Conservation (phyloP, 1,140 invertebrate species). For the Ostrea edulis region DNA sequence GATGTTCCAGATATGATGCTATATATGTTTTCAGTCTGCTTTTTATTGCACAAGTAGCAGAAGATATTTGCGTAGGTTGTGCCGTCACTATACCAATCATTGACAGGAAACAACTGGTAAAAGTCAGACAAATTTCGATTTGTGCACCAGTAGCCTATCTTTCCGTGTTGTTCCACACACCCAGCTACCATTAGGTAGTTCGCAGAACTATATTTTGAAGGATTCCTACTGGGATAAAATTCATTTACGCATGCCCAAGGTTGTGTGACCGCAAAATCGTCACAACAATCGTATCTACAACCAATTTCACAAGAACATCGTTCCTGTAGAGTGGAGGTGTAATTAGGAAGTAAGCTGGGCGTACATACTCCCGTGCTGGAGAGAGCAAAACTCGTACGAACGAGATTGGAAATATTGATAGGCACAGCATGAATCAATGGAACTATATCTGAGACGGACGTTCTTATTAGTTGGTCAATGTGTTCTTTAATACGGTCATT, state of each 20-base stretch:
- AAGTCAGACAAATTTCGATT: not conserved
- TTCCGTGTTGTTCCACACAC: not conserved
- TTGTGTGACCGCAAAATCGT: slow-evolving; percentile 1
- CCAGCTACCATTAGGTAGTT: not conserved
- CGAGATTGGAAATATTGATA: not conserved
- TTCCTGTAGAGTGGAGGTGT: not conserved
- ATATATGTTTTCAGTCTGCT: not conserved
- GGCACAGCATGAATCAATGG: not conserved
- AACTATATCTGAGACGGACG: not conserved
- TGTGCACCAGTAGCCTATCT: not conserved
- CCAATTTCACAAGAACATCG: not conserved
- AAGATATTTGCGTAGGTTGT: not conserved
- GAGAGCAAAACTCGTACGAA: not conserved
- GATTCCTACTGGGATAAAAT: no score
- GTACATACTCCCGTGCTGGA: not conserved
- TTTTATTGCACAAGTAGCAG: slow-evolving; percentile 23
- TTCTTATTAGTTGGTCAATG: not conserved
- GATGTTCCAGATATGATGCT: not conserved
- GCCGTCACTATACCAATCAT: not conserved
- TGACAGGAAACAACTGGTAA: slow-evolving; percentile 15
- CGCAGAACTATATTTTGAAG: not conserved
- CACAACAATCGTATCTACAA: not conserved
- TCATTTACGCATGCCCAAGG: not conserved
- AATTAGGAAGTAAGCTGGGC: not conserved
- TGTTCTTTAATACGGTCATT: not conserved